These are phyloP conservation scores for Melanotaenia boesemani DNA, from an alignment of 2,797 vertebrate genomes.

Conservation along the genomic window DNA sequence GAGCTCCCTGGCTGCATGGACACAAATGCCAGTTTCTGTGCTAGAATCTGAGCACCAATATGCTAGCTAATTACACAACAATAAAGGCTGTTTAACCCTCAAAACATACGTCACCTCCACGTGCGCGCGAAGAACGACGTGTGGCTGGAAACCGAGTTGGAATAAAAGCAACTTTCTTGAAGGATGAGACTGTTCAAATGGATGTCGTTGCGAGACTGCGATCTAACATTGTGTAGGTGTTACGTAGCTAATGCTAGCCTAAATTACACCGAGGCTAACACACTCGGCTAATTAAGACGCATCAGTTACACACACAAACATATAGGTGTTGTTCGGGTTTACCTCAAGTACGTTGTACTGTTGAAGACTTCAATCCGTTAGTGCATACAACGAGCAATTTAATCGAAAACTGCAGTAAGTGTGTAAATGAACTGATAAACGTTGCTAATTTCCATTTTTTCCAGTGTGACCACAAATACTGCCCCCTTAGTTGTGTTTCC, in stretches of 20 bases:
- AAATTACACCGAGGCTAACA: slow-evolving; percentile 60
- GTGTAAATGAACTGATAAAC: slow-evolving; percentile 64
- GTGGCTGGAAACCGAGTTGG: background rate
- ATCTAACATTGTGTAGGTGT: slow-evolving; percentile 50
- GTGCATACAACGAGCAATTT: background rate
- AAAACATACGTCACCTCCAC: slow-evolving; percentile 11
- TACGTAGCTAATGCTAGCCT: slow-evolving; percentile 70
- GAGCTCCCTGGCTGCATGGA: background rate
- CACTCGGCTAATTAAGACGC: slow-evolving; percentile 40
- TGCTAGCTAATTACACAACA: slow-evolving; percentile 61
- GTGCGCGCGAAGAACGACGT: background rate
- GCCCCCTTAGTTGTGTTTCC: slow-evolving; percentile 49
- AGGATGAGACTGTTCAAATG: background rate
- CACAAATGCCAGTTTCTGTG: slow-evolving; percentile 1
- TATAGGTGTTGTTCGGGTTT: slow-evolving; percentile 31
- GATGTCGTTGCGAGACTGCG: slow-evolving; percentile 30
- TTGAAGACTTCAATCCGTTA: slow-evolving; percentile 12
- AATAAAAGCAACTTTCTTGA: background rate
- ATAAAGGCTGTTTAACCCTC: slow-evolving; percentile 46
- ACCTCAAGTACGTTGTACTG: slow-evolving; percentile 53
- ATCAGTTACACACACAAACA: slow-evolving; percentile 28
- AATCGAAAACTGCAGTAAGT: slow-evolving; percentile 19
- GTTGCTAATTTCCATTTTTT: slow-evolving; percentile 74
- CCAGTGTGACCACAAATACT: slow-evolving; percentile 72
- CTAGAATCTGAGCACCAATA: slow-evolving; percentile 5